Conservation (phyloP, 2,888 invertebrate species). For the Oegoconia quadripuncta region DNA sequence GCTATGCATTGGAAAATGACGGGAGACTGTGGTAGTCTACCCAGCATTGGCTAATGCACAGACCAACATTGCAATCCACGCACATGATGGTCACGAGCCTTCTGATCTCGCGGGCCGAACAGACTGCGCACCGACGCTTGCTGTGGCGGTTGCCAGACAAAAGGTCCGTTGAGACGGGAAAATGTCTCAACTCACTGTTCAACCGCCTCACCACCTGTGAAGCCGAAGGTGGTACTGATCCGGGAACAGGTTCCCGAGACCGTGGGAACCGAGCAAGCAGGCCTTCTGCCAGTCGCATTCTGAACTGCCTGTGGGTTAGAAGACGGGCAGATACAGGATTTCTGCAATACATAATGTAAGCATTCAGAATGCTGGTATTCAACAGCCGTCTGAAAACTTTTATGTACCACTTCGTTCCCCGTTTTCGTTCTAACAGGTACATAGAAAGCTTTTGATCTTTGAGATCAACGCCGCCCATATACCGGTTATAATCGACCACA, state of each 20-base stretch:
- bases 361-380: too few species aligned
- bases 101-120: neutral
- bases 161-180: too few species aligned
- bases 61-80: neutral
- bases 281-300: too few species aligned
- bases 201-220: too few species aligned
- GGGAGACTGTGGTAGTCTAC: neutral
- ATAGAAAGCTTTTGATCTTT: constrained; percentile 19
- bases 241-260: too few species aligned
- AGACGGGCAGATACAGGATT: too few species aligned
- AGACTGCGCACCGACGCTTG: neutral
- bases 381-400: constrained; percentile 16
- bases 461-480: constrained; percentile 16
- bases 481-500: constrained; percentile 10
- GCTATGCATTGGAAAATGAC: too few species aligned
- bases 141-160: neutral
- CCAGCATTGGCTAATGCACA: neutral
- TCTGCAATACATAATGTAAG: too few species aligned
- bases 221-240: too few species aligned
- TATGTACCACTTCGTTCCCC: constrained; percentile 18
- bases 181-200: too few species aligned
- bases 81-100: neutral
- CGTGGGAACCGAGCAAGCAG: too few species aligned
- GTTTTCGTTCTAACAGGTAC: constrained; percentile 17
- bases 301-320: too few species aligned